Evolutionary conservation across 2,888 invertebrate genomes (phyloP), one percentile per base, ranked within the genome.

Genomic region (Apotomis betuletana): DNA sequence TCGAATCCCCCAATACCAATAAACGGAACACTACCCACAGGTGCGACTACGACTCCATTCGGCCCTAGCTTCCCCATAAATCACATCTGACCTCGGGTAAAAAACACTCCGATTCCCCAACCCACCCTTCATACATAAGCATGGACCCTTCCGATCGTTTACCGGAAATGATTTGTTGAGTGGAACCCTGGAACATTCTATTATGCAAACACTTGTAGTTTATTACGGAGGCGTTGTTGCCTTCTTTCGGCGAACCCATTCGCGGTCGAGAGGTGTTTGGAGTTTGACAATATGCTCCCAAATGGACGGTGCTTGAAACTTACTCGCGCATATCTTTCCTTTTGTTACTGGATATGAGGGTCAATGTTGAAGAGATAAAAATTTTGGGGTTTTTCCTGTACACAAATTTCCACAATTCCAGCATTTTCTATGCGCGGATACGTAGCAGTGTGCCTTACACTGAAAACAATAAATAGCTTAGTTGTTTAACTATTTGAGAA

Each of bases 151-250:
- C 74, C 75, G 74, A 76, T 75, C 73, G 74, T 63, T 75, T 75
- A 75, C 76, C 41, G 76, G 74, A 81, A 81, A 83, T 83, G 83
- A 83, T 83, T 83, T 82, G 83, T 83, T 79, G 80, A 83, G 78
- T 80, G 75, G 77, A 71, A 69, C 52, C 38, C 70, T 75, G 74
- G 78, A 77, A 77, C 77, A 79, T 81, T 80, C 74, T 77, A 79
- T 83, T 81, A 80, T 81, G 79, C 81, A 79, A 80, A 80, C 76
- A 77, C 79, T 78, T 76, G 77, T 78, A 75, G 62, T 72, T 69
- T 69, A 70, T 65, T 44, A 63, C 44, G 36, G 36, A 55, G 49
- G 64, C 69, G 67, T 67, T 63, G 62, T 74, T 74, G 63, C 54
- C 36, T 58, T 64, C 46, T 67, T 69, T 75, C 41, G n/a, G 59